Evolutionary conservation across 2,888 invertebrate species (phyloP), one percentile per base, ranked within the genome.

Genomic region (Hydrotaea diabolus): DNA sequence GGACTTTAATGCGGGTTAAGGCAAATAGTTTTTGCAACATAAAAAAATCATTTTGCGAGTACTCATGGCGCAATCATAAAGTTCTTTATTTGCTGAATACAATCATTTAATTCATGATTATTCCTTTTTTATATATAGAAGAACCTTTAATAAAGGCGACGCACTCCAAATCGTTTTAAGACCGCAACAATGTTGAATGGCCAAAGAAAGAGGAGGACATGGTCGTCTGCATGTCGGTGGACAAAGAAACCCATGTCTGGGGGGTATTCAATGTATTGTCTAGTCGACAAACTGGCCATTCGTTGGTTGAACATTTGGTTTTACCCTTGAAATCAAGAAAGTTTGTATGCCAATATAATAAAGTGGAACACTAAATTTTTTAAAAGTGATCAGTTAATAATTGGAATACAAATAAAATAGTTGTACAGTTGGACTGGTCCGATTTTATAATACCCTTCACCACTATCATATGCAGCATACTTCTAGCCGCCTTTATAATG

Each of bases 101-200:
- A 66, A 66, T 66, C 39, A 66, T 74, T 79, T 66, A 79, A 80
- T 11, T 36, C 21, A 66, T 39, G 11, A 31, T 64, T 39, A 62
- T 66, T 66, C 11, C 13, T 15, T 31, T 13, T 55, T 57, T 55
- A 46, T 66, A 19, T 64, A 39, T 9, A 26, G 39, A 15, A 39
- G 39, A 43, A 66, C 39, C 43, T 39, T 69, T 19, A 39, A 49
- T 2, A 13, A 53, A n/a, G 49, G 49, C 0, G 4, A 15, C 17
- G 46, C 13, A 9, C 21, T 62, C 62, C 39, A 66, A 39, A 66
- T 17, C 7, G 23, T 64, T 73, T 55, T 55, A 57, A 73, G 55
- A 36, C 57, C 21, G 21, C 19, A 74, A 46, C 74, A 46, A 23
- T 59, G 59, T 55, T 39, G 59, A 21, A 31, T 31, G 31, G 31